Percentiles rank a stretch among this genome's conserved stretches.
Evolutionary conservation across 2,797 vertebrate species (phyloP).

Genomic region (Tinamus major): DNA sequence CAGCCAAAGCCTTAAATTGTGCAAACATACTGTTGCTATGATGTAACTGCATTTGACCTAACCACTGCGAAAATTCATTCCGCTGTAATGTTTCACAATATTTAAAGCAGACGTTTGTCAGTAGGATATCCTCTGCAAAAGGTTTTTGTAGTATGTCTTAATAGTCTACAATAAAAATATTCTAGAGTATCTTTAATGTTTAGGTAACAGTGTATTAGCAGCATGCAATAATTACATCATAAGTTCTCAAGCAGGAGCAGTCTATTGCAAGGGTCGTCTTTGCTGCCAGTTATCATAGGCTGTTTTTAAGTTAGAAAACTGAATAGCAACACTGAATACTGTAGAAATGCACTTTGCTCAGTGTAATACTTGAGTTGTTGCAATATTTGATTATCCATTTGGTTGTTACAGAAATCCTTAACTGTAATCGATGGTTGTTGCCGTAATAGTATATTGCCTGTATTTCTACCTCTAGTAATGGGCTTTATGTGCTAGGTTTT

Average conservation of each 20-base stretch:
- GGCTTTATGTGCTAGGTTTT: constrained; percentile 88
- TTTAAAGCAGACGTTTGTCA: constrained; percentile 86
- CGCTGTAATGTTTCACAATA: constrained; percentile 89
- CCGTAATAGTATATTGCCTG: constrained; percentile 91
- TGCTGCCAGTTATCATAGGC: constrained; percentile 85
- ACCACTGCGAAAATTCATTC: constrained; percentile 92
- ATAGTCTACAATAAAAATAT: constrained; percentile 85
- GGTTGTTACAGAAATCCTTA: constrained; percentile 90
- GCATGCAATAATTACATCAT: constrained; percentile 88
- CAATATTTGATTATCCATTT: constrained; percentile 92
- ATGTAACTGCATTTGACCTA: constrained; percentile 86
- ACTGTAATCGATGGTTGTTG: constrained; percentile 90
- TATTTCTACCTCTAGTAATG: constrained; percentile 97
- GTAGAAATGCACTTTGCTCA: constrained; percentile 97
- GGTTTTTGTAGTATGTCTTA: constrained; percentile 87
- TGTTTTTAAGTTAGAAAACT: constrained; percentile 86
- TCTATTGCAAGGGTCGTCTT: constrained; percentile 85
- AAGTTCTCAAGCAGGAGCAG: constrained; percentile 84
- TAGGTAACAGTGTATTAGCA: constrained; percentile 85
- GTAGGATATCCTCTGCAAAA: constrained; percentile 82
- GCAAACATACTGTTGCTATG: constrained; percentile 89
- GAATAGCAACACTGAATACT: constrained; percentile 91
- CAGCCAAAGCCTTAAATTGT: constrained; percentile 88
- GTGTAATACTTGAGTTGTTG: constrained; percentile 93
- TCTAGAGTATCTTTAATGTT: constrained; percentile 87